phyloP scores from a whole-genome alignment of 2,888 invertebrate species.

The Ichneumoninae sp. region DNA sequence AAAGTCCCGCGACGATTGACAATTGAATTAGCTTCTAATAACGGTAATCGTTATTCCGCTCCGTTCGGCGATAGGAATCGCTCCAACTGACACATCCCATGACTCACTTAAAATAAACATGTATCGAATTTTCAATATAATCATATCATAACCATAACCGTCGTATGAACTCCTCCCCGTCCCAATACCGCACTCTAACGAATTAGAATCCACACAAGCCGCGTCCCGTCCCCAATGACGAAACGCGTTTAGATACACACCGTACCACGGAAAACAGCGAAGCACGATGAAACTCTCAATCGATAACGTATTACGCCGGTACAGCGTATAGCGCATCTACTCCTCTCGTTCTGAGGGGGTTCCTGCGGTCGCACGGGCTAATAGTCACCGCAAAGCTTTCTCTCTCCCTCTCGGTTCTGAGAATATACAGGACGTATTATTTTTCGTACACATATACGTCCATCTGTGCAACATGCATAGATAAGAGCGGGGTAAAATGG shows the following conservation, averaged over 20 bases:
- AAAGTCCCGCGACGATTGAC: conserved; percentile 21
- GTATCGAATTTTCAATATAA: not conserved
- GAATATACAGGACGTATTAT: conserved; percentile 13
- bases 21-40: conserved; percentile 55
- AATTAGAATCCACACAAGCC: conserved; percentile 3
- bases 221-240: not conserved
- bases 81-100: not conserved
- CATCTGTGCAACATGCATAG: not conserved
- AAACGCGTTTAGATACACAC: not conserved
- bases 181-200: not conserved
- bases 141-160: not conserved
- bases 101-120: conserved; percentile 14
- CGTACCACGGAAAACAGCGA: not conserved
- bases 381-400: conserved; percentile 61
- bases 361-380: conserved; percentile 62
- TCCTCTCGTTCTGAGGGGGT: conserved; percentile 37
- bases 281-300: conserved; percentile 38
- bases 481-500: too few species aligned
- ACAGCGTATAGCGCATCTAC: not conserved
- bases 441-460: conserved; percentile 8
- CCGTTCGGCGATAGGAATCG: conserved; percentile 18
- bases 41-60: conserved; percentile 27
- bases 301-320: conserved; percentile 37
- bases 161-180: not conserved
- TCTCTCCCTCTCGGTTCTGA: conserved; percentile 33